Base-by-base conservation (phyloP, 2,797 vertebrate species). In the Peromyscus nudipes region DNA sequence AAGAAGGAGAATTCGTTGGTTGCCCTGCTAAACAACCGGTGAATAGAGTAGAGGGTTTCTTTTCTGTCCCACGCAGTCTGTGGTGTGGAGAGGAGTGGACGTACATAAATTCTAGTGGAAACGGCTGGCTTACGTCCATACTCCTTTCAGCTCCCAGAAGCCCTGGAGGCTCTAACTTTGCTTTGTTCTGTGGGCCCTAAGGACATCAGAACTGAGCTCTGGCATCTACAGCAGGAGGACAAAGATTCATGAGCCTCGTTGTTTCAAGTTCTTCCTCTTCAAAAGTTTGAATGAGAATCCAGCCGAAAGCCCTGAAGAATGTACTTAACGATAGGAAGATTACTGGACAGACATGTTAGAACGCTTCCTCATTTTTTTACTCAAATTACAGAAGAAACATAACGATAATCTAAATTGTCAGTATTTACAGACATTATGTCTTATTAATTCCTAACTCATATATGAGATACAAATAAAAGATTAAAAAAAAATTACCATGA, bases 211-310 rank as follows among this genome's bases (percentile, higher is more conserved):
- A 84, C 43, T 34, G 64, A 94, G 40, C 43, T 49, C 60, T 86
- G 77, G 37, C 6, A 82, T 88, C 82, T 73, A 21, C 27, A 17
- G 23, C 16, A 64, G 34, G 6, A 76, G 21, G 37, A 77, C 37
- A 23, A 0, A 0, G 7, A 52, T 88, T 89, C 60, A 43, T 85
- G 40, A 80, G 40, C 85, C n/a, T 92, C 34, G 40, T 73, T 95
- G n/a, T 88, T 89, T 85, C 83, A 57, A 92, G 25, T 67, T 67
- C 49, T 94, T 34, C 52, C 7, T 67, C 89, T 89, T 87, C 75
- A 89, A 93, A 93, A 49, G 21, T 37, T 92, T 95, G 57, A 94
- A 65, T 65, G 57, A 85, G 43, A 85, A 90, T 79, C 10, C 14
- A 84, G 37, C 16, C 43, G 34, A 91, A 94, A 91, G 16, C 29